A percentile compares a stretch with the other conserved stretches of the same genome.
Conservation (phyloP, 1,140 invertebrate species). For the Harpegnathos saltator region DNA sequence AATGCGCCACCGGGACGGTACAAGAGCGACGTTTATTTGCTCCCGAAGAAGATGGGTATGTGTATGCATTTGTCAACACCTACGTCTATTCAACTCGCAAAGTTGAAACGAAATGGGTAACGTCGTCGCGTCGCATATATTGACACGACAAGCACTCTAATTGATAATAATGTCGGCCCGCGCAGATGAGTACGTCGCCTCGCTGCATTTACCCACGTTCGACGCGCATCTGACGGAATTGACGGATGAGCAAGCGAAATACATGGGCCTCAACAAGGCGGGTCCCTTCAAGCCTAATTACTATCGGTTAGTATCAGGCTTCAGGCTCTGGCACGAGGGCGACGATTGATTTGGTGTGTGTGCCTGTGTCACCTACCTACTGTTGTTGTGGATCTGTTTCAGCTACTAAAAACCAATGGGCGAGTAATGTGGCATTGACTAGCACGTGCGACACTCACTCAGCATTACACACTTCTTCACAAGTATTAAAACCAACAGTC, state of each 20-base stretch:
- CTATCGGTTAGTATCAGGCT: conserved; percentile 91
- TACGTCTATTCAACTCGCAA: not conserved
- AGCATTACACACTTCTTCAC: conserved; percentile 52
- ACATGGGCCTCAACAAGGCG: conserved; percentile 98
- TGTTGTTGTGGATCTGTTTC: conserved; percentile 53
- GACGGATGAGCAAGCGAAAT: conserved; percentile 98
- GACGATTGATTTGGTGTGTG: not conserved
- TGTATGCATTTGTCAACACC: not conserved
- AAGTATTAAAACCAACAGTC: conserved; percentile 54
- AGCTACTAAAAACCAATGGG: conserved; percentile 69
- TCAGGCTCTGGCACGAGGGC: not conserved
- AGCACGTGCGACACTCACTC: conserved; percentile 52
- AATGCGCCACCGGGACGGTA: conserved; percentile 97
- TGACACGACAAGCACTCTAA: not conserved
- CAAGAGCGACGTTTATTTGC: conserved; percentile 97
- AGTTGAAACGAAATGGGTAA: too few relatives aligned
- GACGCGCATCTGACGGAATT: conserved; percentile 98
- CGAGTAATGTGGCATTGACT: conserved; percentile 52
- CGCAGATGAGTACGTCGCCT: conserved; percentile 98
- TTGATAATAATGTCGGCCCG: conserved; percentile 66
- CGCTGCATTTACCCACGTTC: conserved; percentile 97
- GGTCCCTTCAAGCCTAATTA: conserved; percentile 99
- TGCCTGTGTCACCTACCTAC: conserved; percentile 33
- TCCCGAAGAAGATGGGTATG: conserved; percentile 99
- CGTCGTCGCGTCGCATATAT: conserved; percentile 10